phyloP scores from a whole-genome alignment of 2,113 vertebrate genomes.

The Cyphomyrus plagiostoma region DNA sequence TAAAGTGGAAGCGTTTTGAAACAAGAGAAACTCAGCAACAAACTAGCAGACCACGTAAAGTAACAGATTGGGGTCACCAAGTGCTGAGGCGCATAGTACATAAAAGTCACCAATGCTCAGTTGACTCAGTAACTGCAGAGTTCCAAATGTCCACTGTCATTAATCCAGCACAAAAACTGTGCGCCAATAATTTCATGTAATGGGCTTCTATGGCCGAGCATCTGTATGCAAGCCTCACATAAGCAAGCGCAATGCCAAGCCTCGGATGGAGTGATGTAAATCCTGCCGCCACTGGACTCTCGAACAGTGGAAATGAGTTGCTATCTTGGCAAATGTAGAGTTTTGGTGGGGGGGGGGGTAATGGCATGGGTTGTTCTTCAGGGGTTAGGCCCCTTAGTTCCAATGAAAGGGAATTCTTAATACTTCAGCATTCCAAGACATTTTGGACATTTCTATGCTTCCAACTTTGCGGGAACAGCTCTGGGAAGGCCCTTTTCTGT shows the following conservation, averaged over 20 bases:
- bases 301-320: neutral
- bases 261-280: neutral
- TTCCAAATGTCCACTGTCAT: neutral
- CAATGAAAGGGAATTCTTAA: neutral
- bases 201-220: neutral
- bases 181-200: neutral
- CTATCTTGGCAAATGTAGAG: neutral
- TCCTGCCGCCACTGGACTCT: neutral
- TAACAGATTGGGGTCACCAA: neutral
- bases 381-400: neutral
- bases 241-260: neutral
- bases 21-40: neutral
- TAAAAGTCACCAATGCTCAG: neutral
- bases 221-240: neutral
- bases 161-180: neutral
- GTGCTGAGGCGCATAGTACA: neutral
- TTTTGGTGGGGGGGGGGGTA: neutral
- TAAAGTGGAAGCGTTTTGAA: neutral
- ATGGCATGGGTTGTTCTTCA: neutral
- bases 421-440: neutral
- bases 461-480: neutral
- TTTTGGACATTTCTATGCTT: neutral
- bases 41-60: neutral
- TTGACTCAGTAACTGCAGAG: neutral
- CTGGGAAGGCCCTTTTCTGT: neutral